phyloP scores from a whole-genome alignment of 1,140 invertebrate genomes.

The Holotrichia oblita region DNA sequence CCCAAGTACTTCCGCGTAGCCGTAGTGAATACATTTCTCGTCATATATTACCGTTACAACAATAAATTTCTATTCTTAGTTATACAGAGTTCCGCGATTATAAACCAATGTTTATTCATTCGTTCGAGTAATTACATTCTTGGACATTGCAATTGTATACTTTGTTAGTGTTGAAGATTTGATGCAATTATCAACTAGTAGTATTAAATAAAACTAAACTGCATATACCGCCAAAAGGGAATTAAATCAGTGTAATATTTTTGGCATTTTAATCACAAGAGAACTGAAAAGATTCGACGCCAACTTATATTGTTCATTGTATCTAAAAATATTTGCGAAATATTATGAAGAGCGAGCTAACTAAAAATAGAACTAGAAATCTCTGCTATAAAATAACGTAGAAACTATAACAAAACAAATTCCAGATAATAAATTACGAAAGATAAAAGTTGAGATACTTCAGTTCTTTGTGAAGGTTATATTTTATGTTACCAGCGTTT shows the following conservation, averaged over 20 bases:
- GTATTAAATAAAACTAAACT: too few species aligned
- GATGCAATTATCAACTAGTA: too few species aligned
- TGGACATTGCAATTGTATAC: neutral
- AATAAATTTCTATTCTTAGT: neutral
- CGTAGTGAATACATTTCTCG: neutral
- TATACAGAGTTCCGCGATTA: neutral
- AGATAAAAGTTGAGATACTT: neutral
- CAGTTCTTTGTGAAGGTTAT: neutral
- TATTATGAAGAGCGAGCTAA: neutral
- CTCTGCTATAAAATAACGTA: neutral
- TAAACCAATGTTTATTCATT: neutral
- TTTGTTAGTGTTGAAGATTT: too few species aligned
- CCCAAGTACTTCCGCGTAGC: neutral
- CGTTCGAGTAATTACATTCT: neutral
- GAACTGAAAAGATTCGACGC: constrained; percentile 5
- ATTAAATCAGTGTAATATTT: constrained; percentile 5
- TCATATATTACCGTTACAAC: neutral
- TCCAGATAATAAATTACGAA: constrained; percentile 23
- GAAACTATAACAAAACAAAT: constrained; percentile 6
- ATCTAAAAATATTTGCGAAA: constrained; percentile 28
- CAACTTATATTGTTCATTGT: constrained; percentile 16
- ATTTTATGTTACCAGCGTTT: neutral
- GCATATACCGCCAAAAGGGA: neutral
- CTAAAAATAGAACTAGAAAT: constrained; percentile 5
- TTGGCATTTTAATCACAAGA: neutral